Evolutionary conservation across 2,113 vertebrate genomes (phyloP), one percentile per base, ranked within the genome.

Genomic region (Muntiacus reevesi): DNA sequence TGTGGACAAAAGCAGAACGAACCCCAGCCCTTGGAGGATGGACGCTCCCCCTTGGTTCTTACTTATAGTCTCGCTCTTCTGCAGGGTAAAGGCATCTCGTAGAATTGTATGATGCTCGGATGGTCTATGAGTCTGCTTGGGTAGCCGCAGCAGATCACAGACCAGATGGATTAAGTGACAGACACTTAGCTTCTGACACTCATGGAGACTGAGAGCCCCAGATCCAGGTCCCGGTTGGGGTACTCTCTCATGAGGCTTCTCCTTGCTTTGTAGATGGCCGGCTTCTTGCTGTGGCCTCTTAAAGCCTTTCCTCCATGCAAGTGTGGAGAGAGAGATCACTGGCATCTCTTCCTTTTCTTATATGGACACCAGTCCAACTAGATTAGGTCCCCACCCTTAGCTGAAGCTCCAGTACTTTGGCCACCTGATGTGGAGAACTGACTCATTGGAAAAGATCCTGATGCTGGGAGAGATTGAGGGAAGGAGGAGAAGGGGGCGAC

Each of bases 41-140:
- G 59, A 33, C 0, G 0, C 13, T 10, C 6, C 14, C 14, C 15
- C 21, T 47, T 23, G 33, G 19, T 55, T 91, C 82, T 28, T 45
- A 27, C n/a, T 2, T 14, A 91, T 7, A 16, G 14, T 60, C 7
- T 7, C 1, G 2, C 79, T 71, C 33, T 47, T 25, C 86, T 40
- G 25, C 8, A 23, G 21, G 52, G 12, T 15, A 16, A 74, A 23
- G 91, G 40, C 12, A 13, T n/a, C 28, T 52, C 1, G 0, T 6
- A 50, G 89, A 33, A 74, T 1, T 86, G n/a, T 45, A 6, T n/a
- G 55, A 4, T 43, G n/a, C 45, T 45, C 21, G 3, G 17, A 12
- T 6, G 27, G n/a, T 74, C 40, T 17, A 0, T 12, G 54, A 4
- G 45, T 87, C 54, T 16, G 23, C 60, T 27, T 8, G 3, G 33